Evolutionary conservation across 2,888 invertebrate genomes (phyloP).

Genomic region (Lasioglossum leucozonium): DNA sequence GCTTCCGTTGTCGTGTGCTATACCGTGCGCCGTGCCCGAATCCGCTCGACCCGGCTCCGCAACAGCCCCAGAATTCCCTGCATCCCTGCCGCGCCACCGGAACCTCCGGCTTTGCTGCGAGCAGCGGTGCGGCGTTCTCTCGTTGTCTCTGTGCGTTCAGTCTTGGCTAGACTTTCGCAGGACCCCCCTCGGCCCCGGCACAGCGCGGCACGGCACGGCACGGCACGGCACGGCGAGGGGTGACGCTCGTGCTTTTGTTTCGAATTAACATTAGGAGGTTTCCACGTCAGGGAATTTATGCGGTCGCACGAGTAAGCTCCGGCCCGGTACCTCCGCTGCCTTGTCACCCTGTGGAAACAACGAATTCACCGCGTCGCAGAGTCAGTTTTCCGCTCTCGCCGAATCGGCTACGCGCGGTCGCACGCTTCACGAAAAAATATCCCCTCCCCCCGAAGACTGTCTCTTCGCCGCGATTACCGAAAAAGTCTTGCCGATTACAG

Average conservation of each 20-base stretch:
- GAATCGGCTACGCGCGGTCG: background rate
- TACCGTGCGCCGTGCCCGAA: slow-evolving; percentile 36
- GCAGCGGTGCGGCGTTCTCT: background rate
- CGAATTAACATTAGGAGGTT: slow-evolving; percentile 75
- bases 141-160: slow-evolving; percentile 30
- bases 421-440: background rate
- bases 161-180: slow-evolving; percentile 35
- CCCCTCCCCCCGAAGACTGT: too few relatives aligned
- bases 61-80: slow-evolving; percentile 59
- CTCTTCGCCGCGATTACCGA: background rate
- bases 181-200: slow-evolving; percentile 19
- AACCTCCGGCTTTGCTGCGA: slow-evolving; percentile 26
- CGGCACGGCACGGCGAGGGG: background rate
- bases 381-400: slow-evolving; percentile 1
- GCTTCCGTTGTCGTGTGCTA: slow-evolving; percentile 50
- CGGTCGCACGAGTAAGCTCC: slow-evolving; percentile 58
- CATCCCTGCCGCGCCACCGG: slow-evolving; percentile 48
- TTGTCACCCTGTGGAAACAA: slow-evolving; percentile 17
- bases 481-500: background rate
- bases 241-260: slow-evolving; percentile 69
- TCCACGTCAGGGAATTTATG: slow-evolving; percentile 71
- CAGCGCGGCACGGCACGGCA: background rate
- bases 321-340: slow-evolving; percentile 1
- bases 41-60: slow-evolving; percentile 53
- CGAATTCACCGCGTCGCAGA: background rate